Conservation (phyloP, 2,888 invertebrate genomes). For the Cactoblastis cactorum region DNA sequence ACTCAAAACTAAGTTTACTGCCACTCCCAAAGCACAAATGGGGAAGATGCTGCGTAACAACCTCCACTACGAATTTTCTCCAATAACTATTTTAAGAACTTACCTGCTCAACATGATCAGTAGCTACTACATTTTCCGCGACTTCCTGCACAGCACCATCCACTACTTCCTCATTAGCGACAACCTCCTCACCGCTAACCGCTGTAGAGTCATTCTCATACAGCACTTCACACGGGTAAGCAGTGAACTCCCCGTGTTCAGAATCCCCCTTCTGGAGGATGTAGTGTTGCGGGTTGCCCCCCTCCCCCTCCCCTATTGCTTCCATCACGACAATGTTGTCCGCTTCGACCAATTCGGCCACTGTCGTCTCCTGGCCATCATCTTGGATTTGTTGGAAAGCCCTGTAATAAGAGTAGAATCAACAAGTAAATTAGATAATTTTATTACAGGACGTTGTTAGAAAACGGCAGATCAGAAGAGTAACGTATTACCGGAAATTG, state of each 20-base stretch:
- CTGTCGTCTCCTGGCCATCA: background rate
- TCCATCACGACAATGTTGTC: conserved; percentile 5
- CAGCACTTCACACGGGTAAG: background rate
- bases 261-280: background rate
- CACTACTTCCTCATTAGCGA: background rate
- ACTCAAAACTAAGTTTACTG: too few species aligned
- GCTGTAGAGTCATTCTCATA: background rate
- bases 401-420: conserved; percentile 1
- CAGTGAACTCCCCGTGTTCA: background rate
- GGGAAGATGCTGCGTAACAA: too few species aligned
- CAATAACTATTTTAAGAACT: too few species aligned
- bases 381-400: background rate
- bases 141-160: background rate
- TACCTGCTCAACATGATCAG: background rate
- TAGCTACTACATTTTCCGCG: background rate
- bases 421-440: too few species aligned
- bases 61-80: too few species aligned
- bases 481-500: too few species aligned
- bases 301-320: background rate
- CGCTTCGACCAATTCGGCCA: background rate
- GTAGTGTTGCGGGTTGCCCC: background rate
- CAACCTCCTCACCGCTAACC: background rate
- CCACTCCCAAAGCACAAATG: too few species aligned
- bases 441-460: too few species aligned
- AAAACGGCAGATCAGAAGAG: too few species aligned